Evolutionary conservation across 1,140 invertebrate species (phyloP), one percentile per base, ranked within the genome.

Genomic region (Idris sp.): DNA sequence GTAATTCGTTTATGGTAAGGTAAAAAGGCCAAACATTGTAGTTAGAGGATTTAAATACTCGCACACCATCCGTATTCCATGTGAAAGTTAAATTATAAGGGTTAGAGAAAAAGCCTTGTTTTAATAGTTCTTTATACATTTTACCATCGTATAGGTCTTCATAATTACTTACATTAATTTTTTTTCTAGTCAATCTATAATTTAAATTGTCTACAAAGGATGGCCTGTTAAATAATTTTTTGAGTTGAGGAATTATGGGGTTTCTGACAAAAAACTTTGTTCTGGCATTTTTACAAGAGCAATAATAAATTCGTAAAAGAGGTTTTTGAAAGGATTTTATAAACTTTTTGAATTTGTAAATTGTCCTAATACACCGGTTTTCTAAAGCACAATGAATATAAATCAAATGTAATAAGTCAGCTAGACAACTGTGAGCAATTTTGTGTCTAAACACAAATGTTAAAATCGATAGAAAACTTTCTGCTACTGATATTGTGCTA

Each of bases 51-150:
- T 33, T 33, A 10, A 11, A 33, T 2, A 33, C n/a, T 6, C 10
- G 8, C 4, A 33, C 31, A 33, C 31, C 31, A 6, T 33, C 31
- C 4, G 31, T 33, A 33, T 33, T 33, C 31, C 31, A 33, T 11
- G 13, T 33, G 2, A 33, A 33, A 3, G 31, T 13, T 11, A 33
- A 13, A 13, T 33, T 33, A 3, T 8, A 11, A 4, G 31, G 31
- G 13, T 33, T 11, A 33, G 31, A 33, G 11, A 33, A 6, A 4
- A 33, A n/a, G 4, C 31, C 31, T 1, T n/a, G 31, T 33, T 33
- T 3, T 13, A n/a, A 13, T 13, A 33, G 13, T 11, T 13, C 2
- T 3, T 13, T 11, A 13, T 33, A 33, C 2, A 33, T 13, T 8
- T 8, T 11, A 6, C 31, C 31, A 13, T 33, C 31, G 11, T 33